phyloP scores from a whole-genome alignment of 2,888 invertebrate genomes.

The Lasioglossum morio region DNA sequence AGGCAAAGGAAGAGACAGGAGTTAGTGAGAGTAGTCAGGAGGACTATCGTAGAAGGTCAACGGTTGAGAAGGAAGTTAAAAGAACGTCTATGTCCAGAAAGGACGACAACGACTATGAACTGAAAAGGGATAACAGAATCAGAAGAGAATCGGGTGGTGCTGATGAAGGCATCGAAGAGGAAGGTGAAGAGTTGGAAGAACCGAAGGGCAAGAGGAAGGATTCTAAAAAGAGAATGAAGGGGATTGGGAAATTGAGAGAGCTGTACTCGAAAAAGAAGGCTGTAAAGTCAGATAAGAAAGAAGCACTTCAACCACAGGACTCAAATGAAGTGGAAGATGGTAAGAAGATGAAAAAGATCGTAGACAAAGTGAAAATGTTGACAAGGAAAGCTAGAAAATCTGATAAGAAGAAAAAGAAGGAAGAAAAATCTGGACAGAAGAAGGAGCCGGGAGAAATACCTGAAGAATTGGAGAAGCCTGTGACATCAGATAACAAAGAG shows the following conservation, averaged over 20 bases:
- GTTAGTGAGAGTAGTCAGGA: neutral
- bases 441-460: neutral
- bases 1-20: neutral
- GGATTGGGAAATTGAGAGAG: neutral
- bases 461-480: neutral
- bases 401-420: neutral
- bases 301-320: neutral
- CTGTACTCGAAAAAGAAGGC: neutral
- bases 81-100: neutral
- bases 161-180: constrained; percentile 3
- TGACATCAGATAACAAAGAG: neutral
- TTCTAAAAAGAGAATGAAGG: neutral
- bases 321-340: neutral
- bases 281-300: neutral
- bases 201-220: neutral
- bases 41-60: neutral
- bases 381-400: neutral
- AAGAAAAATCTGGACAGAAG: neutral
- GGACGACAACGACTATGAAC: constrained; percentile 19
- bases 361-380: neutral
- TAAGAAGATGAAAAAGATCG: neutral
- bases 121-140: constrained; percentile 3
- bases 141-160: neutral
- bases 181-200: constrained; percentile 8
- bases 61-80: constrained; percentile 2